Evolutionary conservation across 2,888 invertebrate species (phyloP).

Genomic region (Lepidocyrtoides sp.): DNA sequence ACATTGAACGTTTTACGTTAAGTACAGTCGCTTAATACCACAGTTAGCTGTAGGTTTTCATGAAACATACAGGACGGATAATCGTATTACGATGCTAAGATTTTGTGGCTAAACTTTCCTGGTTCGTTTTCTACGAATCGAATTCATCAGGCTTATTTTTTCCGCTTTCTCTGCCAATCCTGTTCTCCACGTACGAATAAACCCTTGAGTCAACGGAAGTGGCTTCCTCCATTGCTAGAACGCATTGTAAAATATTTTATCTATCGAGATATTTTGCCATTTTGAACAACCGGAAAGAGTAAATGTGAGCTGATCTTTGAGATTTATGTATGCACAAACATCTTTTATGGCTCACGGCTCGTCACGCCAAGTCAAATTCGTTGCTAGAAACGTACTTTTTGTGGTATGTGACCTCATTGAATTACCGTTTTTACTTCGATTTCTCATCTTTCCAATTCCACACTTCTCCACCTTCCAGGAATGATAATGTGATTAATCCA

Average conservation of each 20-base stretch:
- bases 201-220: neutral
- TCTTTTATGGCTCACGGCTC: constrained; percentile 11
- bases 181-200: neutral
- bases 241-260: no score
- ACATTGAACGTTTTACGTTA: no score
- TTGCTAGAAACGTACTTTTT: neutral
- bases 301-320: neutral
- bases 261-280: neutral
- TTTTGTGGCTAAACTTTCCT: no score
- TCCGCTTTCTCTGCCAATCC: no score
- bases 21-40: neutral
- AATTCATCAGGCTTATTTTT: no score
- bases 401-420: constrained; percentile 63
- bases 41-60: neutral
- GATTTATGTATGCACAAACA: neutral
- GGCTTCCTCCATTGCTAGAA: neutral
- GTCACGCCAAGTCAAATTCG: constrained; percentile 35
- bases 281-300: neutral
- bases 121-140: no score
- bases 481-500: constrained; percentile 7
- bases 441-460: constrained; percentile 14
- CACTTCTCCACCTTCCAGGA: constrained; percentile 45
- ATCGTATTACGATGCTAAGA: no score
- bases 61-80: no score
- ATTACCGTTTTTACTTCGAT: constrained; percentile 54